A percentile compares a stretch with the other conserved stretches of the same genome.
phyloP scores from a whole-genome alignment of 2,888 invertebrate species.

The Leptopilina drosophilae region DNA sequence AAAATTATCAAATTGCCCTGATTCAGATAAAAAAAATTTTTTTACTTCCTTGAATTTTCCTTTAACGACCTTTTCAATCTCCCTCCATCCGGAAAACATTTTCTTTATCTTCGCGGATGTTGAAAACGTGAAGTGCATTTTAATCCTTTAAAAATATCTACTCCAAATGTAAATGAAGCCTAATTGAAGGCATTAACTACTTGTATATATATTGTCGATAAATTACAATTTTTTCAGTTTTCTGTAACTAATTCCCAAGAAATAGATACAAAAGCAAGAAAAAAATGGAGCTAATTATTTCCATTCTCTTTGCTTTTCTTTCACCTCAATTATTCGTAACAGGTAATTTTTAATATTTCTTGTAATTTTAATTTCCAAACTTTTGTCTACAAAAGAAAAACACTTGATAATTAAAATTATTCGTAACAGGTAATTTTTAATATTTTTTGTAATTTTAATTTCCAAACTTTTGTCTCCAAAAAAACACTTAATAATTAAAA shows the following conservation, averaged over 20 bases:
- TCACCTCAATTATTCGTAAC: background rate
- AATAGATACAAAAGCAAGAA: background rate
- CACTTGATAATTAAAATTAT: background rate
- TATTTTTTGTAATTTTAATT: no score
- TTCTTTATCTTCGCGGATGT: conserved; percentile 22
- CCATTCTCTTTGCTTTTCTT: background rate
- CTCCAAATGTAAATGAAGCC: conserved; percentile 24
- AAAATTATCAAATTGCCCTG: no score
- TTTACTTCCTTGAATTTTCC: conserved; percentile 11
- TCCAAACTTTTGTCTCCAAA: no score
- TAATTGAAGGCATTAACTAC: background rate
- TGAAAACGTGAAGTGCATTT: conserved; percentile 26
- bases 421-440: no score
- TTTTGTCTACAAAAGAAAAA: background rate
- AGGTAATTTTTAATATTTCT: background rate
- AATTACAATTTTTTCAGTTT: background rate
- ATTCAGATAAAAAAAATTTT: no score
- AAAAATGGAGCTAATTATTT: background rate
- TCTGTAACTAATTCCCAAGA: background rate
- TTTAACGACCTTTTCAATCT: background rate
- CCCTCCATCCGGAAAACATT: conserved; percentile 5
- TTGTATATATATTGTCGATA: conserved; percentile 24
- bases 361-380: no score
- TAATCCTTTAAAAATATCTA: conserved; percentile 14
- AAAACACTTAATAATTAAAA: no score